Evolutionary conservation across 2,797 vertebrate species (phyloP).

Genomic region (Myotis findleyi): DNA sequence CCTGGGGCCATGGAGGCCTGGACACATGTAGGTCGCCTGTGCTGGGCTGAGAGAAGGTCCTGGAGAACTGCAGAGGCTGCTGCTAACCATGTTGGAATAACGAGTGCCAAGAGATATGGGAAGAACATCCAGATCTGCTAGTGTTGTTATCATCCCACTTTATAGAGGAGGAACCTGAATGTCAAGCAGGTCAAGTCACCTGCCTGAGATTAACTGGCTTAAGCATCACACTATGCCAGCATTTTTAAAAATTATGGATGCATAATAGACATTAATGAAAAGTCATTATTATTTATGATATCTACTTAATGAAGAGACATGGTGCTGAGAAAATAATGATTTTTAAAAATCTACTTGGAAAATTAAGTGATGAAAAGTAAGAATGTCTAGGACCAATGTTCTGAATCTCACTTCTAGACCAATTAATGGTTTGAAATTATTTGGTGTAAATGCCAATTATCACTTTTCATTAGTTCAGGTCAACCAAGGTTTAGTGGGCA

Average conservation of each 20-base stretch:
- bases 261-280: not conserved
- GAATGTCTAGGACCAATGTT: not conserved
- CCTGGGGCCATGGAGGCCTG: not conserved
- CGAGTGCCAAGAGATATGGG: not conserved
- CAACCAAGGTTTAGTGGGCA: not conserved
- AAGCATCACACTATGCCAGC: not conserved
- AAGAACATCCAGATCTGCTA: not conserved
- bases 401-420: not conserved
- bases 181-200: not conserved
- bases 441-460: not conserved
- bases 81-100: not conserved
- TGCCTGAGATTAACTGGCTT: not conserved
- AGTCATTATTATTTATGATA: not conserved
- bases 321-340: not conserved
- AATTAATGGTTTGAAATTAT: not conserved
- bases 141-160: not conserved
- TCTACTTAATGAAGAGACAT: not conserved
- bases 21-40: not conserved
- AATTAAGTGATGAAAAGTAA: conserved; percentile 1
- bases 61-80: not conserved
- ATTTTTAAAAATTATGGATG: not conserved
- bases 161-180: not conserved
- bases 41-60: not conserved
- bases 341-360: not conserved
- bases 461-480: conserved; percentile 20